Evolutionary conservation across 2,113 vertebrate species (phyloP), one percentile per base, ranked within the genome.

Genomic region (Lynx canadensis): DNA sequence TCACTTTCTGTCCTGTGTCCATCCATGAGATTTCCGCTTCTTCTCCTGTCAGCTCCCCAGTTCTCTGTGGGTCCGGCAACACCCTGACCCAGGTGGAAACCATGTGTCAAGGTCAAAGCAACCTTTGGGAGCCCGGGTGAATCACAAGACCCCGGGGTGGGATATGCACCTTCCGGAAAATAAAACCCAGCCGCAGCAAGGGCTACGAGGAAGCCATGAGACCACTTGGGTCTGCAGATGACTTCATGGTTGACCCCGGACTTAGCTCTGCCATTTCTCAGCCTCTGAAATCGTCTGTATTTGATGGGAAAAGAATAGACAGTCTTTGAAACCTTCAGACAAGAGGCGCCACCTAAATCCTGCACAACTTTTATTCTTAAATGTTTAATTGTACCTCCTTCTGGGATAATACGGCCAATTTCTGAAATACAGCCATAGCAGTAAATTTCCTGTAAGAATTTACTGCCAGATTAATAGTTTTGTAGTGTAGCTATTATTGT

Each of bases 401-500:
- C 86, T 65, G 73, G 95, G 89, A 69, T 33, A 80, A 71, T 31
- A 31, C 3, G 31, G 90, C 65, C 92, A 52, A 86, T 89, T 93
- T 89, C 94, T 95, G 91, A 97, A 97, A 91, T 82, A 93, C 19
- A 82, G 82, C 41, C 52, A 89, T 9, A 69, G 89, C 93, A 83
- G 87, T 97, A 95, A 65, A 96, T 93, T 96, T 92, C 93, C 65
- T 60, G 5, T 79, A 91, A 97, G 84, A 90, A 93, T 94, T 93
- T 83, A 96, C 48, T 93, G 93, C 73, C 87, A 94, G 95, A 93
- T 94, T 82, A 91, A 95, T 79, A 48, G 95, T 87, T 85, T 88
- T 71, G 1, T 18, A 41, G 55, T 65, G 27, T 50, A 76, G 69
- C 88, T 96, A 94, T 92, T 92, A 84, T 84, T 97, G 60, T 95